A percentile compares a stretch with the other conserved stretches of the same genome.
Conservation (phyloP, 2,888 invertebrate genomes). For the Andrena haemorrhoa region DNA sequence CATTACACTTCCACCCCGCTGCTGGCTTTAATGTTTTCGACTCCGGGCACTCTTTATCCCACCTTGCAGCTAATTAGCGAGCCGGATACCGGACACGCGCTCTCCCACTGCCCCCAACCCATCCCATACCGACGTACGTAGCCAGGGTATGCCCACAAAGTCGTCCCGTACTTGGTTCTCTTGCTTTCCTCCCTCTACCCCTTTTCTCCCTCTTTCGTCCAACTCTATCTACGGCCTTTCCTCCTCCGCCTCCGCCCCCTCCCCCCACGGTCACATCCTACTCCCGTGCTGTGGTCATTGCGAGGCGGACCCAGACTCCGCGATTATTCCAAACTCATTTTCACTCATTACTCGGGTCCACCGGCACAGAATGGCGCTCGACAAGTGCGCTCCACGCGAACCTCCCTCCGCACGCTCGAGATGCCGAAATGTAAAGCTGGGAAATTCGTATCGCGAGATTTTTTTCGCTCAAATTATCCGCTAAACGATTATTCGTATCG, state of each 20-base stretch:
- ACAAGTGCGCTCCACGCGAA: constrained; percentile 62
- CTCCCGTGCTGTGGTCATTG: constrained; percentile 52
- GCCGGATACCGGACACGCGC: constrained; percentile 78
- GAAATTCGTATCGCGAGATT: constrained; percentile 53
- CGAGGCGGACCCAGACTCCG: constrained; percentile 64
- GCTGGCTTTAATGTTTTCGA: constrained; percentile 80
- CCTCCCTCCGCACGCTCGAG: constrained; percentile 24
- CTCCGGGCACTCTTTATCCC: constrained; percentile 79
- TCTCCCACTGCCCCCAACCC: constrained; percentile 62
- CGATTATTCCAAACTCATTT: constrained; percentile 79
- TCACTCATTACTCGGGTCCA: constrained; percentile 75
- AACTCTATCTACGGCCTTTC: constrained; percentile 55
- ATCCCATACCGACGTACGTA: constrained; percentile 43
- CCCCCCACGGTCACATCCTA: constrained; percentile 57
- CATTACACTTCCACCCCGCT: constrained; percentile 75
- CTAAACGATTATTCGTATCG: constrained; percentile 35
- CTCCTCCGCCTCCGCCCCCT: constrained; percentile 52
- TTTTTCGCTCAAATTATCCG: constrained; percentile 47
- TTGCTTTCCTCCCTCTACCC: constrained; percentile 49
- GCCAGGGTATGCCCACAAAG: constrained; percentile 61
- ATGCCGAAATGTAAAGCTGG: constrained; percentile 47
- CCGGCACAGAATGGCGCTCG: constrained; percentile 68
- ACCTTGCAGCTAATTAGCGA: constrained; percentile 82
- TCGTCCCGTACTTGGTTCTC: constrained; percentile 62
- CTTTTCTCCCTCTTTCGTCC: constrained; percentile 46